A percentile compares a stretch with the other conserved stretches of the same genome.
phyloP scores from a whole-genome alignment of 2,888 invertebrate genomes.

The Rapana venosa region DNA sequence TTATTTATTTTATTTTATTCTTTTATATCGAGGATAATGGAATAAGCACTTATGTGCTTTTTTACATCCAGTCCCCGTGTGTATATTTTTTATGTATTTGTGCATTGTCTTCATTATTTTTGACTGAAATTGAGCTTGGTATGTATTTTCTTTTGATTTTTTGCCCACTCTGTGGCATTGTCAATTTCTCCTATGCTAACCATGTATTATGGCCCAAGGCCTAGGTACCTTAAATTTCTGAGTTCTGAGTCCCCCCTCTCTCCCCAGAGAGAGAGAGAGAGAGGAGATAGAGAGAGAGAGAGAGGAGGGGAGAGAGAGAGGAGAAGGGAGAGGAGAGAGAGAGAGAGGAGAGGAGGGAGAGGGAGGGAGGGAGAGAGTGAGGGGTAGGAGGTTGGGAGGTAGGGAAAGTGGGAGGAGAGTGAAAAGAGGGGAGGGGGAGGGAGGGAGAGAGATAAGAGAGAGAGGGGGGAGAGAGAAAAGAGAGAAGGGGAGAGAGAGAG shows the following conservation, averaged over 20 bases:
- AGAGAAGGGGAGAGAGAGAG: background rate
- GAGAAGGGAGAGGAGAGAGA: background rate
- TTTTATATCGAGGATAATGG: no score
- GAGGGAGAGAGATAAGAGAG: background rate
- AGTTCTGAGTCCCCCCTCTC: no score
- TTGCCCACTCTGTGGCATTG: background rate
- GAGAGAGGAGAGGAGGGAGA: background rate
- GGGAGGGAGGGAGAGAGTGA: background rate
- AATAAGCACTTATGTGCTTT: no score
- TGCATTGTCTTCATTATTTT: no score
- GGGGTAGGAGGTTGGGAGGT: no score
- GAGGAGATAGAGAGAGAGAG: background rate
- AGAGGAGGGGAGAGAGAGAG: constrained; percentile 8
- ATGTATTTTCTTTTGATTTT: background rate
- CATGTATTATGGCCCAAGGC: no score
- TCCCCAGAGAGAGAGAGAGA: no score
- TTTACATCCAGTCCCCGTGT: no score
- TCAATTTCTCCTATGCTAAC: no score
- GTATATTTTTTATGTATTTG: no score
- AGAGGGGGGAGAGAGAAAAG: background rate
- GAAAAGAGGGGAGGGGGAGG: background rate
- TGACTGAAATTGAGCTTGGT: background rate
- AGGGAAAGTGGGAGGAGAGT: background rate
- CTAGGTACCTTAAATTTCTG: no score
- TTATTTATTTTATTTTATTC: no score